Evolutionary conservation across 2,797 vertebrate species (phyloP), one percentile per base, ranked within the genome.

Genomic region (Prunella strophiata): DNA sequence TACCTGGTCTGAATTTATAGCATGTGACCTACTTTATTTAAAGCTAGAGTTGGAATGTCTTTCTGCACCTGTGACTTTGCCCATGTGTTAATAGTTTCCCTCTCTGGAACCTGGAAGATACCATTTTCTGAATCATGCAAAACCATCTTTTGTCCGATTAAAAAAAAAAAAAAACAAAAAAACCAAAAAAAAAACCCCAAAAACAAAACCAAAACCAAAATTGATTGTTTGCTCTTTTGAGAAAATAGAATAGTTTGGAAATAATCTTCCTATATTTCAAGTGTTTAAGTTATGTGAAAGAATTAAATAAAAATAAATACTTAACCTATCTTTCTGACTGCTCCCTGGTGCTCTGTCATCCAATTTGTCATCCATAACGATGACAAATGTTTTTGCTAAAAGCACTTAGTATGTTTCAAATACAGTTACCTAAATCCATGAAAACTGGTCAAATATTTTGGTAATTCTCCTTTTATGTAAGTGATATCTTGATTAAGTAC

Each of bases 1-100:
- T 74, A 62, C 50, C 51, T 94, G 76, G 30, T 82, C 91, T 61
- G 34, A 78, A 45, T 42, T 94, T 82, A 89, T 43, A 95, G 81
- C 76, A 95, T 79, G 61, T 81, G 71, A 73, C 90, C 96, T 96
- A 96, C 65, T 96, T 97, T 94, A 96, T 93, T 94, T 92, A 95
- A 96, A 95, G 25, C 10, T 87, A 90, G 61, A 43, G 68, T 52
- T 82, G 61, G 84, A 96, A 95, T 73, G 54, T 57, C 38, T n/a
- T 38, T 80, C 82, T 79, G 47, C 54, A 91, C 86, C 62, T 90
- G 36, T 67, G 50, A 93, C 42, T 94, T 70, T 89, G 48, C 8
- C 30, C 19, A 65, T 40, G 32, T 68, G 18, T 48, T 68, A 59
- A 57, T 16, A 74, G 38, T 43, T 25, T 71, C 22, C 12, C 13